Base-by-base conservation (phyloP, 2,888 invertebrate genomes). In the Ametastegia equiseti region DNA sequence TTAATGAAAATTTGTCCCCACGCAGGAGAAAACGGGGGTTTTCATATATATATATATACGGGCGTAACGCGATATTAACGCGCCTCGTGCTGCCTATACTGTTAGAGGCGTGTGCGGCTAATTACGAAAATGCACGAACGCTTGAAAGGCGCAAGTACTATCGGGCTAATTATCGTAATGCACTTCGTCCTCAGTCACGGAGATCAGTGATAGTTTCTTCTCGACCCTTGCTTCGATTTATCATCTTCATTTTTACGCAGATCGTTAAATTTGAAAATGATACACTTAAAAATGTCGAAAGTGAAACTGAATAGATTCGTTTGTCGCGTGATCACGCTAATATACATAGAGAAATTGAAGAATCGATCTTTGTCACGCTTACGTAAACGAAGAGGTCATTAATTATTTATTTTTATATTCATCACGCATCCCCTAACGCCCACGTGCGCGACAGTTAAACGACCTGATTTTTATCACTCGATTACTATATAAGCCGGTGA, bases 401-500 rank as follows among this genome's bases (percentile, higher is more conserved):
- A 50, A 75, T 75, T 75, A 75, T 54, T 75, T 54, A 75, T 75
- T 36, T 50, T 75, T 75, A 50, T 75, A 54, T 75, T 54, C 75
- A 75, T 75, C 36, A 54, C 75, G 75, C 54, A 50, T 30, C 45
- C 36, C n/a, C n/a, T n/a, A n/a, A n/a, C n/a, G n/a, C n/a, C n/a
- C n/a, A n/a, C n/a, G n/a, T n/a, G 36, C 36, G 54, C 54, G 54
- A 54, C 54, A 13, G 75, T 75, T n/a, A 75, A 75, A 75, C 75
- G 75, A 75, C 45, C 75, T 36, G 75, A 50, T 75, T 54, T 69
- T 45, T 75, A 45, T 50, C 54, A 30, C 75, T 19, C 50, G 36
- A 54, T 75, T 15, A 19, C 36, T 45, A 11, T 36, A 15, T 11
- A 54, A 23, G 54, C 30, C 36, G 50, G n/a, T 75, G 33, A 75